phyloP scores from a whole-genome alignment of 2,797 vertebrate genomes.

The Bradypodion pumilum region DNA sequence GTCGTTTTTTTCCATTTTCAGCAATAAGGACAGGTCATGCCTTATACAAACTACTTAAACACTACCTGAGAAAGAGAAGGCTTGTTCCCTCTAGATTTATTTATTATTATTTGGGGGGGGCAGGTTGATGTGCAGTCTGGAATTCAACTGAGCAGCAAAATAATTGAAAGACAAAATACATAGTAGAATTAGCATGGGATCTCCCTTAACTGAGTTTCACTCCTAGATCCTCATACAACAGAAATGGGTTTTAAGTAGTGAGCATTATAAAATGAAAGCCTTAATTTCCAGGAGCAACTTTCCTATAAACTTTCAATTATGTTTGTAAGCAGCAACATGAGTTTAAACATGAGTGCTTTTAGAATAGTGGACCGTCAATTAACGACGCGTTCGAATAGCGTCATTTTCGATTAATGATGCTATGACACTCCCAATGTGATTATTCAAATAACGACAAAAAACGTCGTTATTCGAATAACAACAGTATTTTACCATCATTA shows the following conservation, averaged over 20 bases:
- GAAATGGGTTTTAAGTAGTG: neutral
- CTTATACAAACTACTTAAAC: constrained; percentile 22
- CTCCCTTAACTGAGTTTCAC: neutral
- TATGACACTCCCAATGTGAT: too few relatives aligned
- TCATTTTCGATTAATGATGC: too few relatives aligned
- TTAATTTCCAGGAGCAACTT: neutral
- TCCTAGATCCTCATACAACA: neutral
- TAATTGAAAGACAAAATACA: neutral
- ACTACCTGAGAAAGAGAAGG: neutral
- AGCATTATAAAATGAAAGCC: neutral
- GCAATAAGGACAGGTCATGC: neutral
- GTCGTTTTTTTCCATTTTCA: neutral
- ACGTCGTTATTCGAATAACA: too few relatives aligned
- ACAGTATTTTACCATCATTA: too few relatives aligned
- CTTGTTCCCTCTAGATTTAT: neutral
- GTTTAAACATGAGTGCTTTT: too few relatives aligned
- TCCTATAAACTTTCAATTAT: too few relatives aligned
- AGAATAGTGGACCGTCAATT: too few relatives aligned
- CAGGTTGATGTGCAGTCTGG: neutral
- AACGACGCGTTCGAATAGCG: too few relatives aligned
- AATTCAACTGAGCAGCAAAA: too few relatives aligned
- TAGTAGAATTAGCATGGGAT: neutral
- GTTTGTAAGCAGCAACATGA: too few relatives aligned
- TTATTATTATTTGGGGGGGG: too few relatives aligned
- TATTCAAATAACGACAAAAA: too few relatives aligned